Base-by-base conservation (phyloP, 2,797 vertebrate genomes). In the Poecilia wingei region DNA sequence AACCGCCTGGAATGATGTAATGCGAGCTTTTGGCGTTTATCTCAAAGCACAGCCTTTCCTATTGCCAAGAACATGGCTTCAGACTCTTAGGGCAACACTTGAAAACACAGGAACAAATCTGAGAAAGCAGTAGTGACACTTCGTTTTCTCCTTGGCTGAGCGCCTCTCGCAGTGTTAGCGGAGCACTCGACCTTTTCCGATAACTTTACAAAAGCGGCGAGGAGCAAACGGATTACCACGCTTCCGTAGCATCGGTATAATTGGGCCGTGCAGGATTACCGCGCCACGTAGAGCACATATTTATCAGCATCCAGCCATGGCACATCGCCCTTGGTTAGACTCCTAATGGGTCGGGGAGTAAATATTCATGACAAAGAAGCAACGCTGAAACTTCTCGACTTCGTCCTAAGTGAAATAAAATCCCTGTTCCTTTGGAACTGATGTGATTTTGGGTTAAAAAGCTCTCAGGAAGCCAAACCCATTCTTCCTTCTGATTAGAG, bases 391-490 rank as follows among this genome's bases (percentile, higher is more conserved):
- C 61, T 80, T 79, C 66, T 22, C 4, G 4, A 45, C 28, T 74
- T 78, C 41, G 36, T 72, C n/a, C 43, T 8, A 41, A 83, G 79
- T 64, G 16, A 78, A 46, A 79, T n/a, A 72, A 22, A n/a, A 77
- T 43, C 39, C 9, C 28, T 0, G 2, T 77, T 25, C 53, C 14
- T 43, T 66, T 75, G 10, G 20, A 76, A 64, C 20, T 59, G 25
- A 45, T 70, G 41, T 77, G 59, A 80, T 79, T n/a, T 75, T 55
- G 39, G 78, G 33, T 33, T 36, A 45, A 79, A 72, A 75, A 41
- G 16, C 72, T 85, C 72, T 74, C 39, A 80, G 87, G 73, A 89
- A 90, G 73, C 77, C 76, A 46, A 85, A 64, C 81, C 82, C 25
- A 51, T 80, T 82, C 84, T 66, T 76, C 10, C 46, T 78, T 81